Conservation (phyloP, 1,140 invertebrate species). For the Arctopsyche grandis region DNA sequence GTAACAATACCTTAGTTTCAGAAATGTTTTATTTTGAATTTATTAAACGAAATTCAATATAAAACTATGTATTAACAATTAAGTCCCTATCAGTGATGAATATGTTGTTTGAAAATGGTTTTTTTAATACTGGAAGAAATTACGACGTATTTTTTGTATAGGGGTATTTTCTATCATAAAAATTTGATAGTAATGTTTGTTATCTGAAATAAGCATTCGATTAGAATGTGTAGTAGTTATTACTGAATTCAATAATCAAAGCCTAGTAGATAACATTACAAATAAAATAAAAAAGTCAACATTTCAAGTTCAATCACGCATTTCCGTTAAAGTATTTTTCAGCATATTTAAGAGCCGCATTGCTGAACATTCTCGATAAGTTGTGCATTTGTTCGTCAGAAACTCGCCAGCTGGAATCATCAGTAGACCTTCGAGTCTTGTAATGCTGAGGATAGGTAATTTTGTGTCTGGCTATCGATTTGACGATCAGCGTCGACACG, state of each 20-base stretch:
- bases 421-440: constrained; percentile 44
- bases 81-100: too few relatives aligned
- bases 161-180: too few relatives aligned
- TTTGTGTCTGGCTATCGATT: constrained; percentile 82
- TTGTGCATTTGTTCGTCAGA: constrained; percentile 35
- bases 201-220: constrained; percentile 22
- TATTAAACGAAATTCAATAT: background rate
- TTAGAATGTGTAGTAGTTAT: background rate
- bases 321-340: constrained; percentile 52
- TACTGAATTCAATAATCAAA: background rate
- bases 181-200: background rate
- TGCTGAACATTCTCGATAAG: constrained; percentile 40
- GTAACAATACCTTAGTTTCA: too few relatives aligned
- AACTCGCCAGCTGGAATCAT: constrained; percentile 21
- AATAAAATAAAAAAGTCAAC: background rate
- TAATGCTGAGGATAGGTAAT: constrained; percentile 63
- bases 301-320: constrained; percentile 20
- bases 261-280: constrained; percentile 6
- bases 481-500: constrained; percentile 79
- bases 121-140: too few relatives aligned
- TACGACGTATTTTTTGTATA: too few relatives aligned
- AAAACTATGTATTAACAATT: too few relatives aligned
- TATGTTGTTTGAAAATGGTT: too few relatives aligned
- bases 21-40: background rate
- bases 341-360: constrained; percentile 41